Evolutionary conservation across 2,797 vertebrate species (phyloP), one percentile per base, ranked within the genome.

Genomic region (Hybognathus amarus): DNA sequence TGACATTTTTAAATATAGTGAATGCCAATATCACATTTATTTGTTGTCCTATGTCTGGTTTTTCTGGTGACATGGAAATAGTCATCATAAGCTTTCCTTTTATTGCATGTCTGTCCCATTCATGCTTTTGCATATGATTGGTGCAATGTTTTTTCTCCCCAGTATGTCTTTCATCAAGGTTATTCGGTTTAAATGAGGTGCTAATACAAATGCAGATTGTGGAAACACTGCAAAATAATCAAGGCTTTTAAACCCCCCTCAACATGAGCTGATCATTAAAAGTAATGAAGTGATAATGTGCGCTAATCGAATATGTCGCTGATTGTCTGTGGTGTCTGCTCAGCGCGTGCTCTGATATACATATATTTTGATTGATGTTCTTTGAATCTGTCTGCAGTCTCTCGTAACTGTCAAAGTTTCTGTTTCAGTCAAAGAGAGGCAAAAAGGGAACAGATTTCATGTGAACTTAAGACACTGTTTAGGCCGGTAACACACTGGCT

Each of bases 201-300:
- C 73, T 82, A 76, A 56, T 76, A 76, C n/a, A 76, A 76, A 83
- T 77, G 50, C 24, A 45, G 73, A 76, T 52, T 69, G 27, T 59
- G 52, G 24, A 83, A 83, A 83, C 50, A 54, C 63, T 76, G 71
- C 63, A 45, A 68, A 82, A 74, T 82, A 82, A 83, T 83, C 73
- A 77, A 30, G 38, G 80, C 71, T 82, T 87, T 86, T 77, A 84
- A 86, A 63, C 27, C 24, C 30, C 45, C 42, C 73, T 74, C 47
- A 54, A 56, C 61, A 75, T 75, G 45, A 86, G 88, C 84, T 90
- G 80, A 86, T 76, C 69, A 76, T 79, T 85, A 80, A 80, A 75
- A 90, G 91, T 89, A 89, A 82, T 81, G 56, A 63, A 85, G 52
- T 77, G 87, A 85, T 91, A 91, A 84, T 89, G 88, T 88, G 80